These are phyloP conservation scores for Megalops cyprinoides DNA, from an alignment of 2,797 vertebrate genomes.

Conservation along the genomic window DNA sequence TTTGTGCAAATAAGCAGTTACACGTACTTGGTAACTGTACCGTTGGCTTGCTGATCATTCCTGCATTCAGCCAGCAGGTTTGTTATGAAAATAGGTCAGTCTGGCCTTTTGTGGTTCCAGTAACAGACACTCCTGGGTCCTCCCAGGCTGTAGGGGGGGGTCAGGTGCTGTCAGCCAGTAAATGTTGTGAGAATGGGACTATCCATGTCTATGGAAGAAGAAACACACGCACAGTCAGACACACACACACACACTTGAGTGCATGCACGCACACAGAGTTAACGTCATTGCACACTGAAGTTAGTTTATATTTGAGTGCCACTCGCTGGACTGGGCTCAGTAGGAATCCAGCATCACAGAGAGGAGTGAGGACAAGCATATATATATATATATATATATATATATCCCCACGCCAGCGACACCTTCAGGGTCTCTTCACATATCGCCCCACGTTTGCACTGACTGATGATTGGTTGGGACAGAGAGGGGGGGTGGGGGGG, in stretches of 20 bases:
- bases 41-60: neutral
- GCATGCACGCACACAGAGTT: neutral
- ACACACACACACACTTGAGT: no score
- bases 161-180: neutral
- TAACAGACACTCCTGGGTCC: neutral
- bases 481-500: neutral
- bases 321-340: neutral
- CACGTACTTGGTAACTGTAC: conserved; percentile 13
- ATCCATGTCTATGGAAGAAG: neutral
- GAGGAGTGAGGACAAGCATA: neutral
- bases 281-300: neutral
- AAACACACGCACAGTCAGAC: neutral
- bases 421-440: conserved; percentile 1
- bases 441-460: neutral
- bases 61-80: conserved; percentile 3
- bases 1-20: neutral
- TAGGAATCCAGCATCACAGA: neutral
- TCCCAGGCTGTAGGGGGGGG: neutral
- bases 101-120: neutral
- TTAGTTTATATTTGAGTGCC: neutral
- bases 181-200: neutral
- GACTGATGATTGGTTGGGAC: neutral
- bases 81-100: neutral
- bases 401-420: neutral
- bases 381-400: neutral